Evolutionary conservation across 2,797 vertebrate genomes (phyloP).

Genomic region (Sebastes itinus): DNA sequence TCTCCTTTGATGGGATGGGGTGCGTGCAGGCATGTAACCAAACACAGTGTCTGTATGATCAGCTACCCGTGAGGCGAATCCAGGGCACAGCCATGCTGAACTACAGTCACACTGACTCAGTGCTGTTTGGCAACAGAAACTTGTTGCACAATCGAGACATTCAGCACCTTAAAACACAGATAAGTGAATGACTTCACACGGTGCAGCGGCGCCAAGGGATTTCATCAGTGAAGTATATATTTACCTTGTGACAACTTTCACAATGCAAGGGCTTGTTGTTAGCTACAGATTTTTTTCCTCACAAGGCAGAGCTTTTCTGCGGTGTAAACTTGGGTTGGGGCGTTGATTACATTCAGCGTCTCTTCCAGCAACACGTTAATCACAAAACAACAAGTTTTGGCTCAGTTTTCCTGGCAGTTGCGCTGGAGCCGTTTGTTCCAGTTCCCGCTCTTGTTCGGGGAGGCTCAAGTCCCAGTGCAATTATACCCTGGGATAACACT

Average conservation of each 20-base stretch:
- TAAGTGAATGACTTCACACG: slow-evolving; percentile 16
- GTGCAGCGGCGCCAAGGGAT: not conserved
- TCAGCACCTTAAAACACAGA: slow-evolving; percentile 45
- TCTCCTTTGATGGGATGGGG: slow-evolving; percentile 59
- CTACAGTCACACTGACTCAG: slow-evolving; percentile 57
- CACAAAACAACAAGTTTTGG: slow-evolving; percentile 67
- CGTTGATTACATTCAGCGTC: slow-evolving; percentile 49
- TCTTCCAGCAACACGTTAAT: slow-evolving; percentile 59
- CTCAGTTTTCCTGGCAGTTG: slow-evolving; percentile 54
- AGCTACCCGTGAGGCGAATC: slow-evolving; percentile 52
- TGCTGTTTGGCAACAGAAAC: slow-evolving; percentile 55
- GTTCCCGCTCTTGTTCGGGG: slow-evolving; percentile 57
- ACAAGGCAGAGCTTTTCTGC: slow-evolving; percentile 27
- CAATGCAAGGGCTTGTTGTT: slow-evolving; percentile 7
- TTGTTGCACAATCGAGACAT: slow-evolving; percentile 61
- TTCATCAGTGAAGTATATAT: not conserved
- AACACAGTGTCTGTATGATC: slow-evolving; percentile 62
- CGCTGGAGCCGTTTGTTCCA: slow-evolving; percentile 48
- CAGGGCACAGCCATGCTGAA: slow-evolving; percentile 45
- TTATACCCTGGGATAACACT: slow-evolving; percentile 51
- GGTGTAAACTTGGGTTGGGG: slow-evolving; percentile 16
- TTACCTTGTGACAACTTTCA: not conserved
- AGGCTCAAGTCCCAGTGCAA: slow-evolving; percentile 64
- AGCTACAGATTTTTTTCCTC: not conserved
- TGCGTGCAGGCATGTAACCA: slow-evolving; percentile 70